Conservation (phyloP, 2,888 invertebrate genomes). For the Agrochola lychnidis region DNA sequence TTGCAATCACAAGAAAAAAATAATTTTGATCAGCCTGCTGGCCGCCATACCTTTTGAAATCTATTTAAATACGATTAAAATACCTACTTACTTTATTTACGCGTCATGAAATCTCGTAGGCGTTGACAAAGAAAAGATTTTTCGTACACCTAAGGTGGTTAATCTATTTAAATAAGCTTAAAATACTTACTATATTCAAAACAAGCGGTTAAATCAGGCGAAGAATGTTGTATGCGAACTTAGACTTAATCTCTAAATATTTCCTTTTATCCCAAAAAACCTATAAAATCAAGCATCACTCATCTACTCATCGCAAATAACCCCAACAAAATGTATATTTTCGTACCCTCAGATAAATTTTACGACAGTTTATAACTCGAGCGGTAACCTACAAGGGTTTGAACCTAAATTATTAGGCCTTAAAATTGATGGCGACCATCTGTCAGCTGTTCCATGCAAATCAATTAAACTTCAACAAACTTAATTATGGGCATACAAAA, state of each 20-base stretch:
- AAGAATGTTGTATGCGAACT: not conserved
- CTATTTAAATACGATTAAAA: not conserved
- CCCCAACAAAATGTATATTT: constrained; percentile 39
- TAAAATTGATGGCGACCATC: constrained; percentile 63
- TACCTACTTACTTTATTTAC: not conserved
- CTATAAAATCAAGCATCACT: constrained; percentile 30
- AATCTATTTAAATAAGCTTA: too few species aligned
- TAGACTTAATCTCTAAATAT: too few species aligned
- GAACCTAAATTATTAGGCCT: constrained; percentile 64
- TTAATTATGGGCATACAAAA: constrained; percentile 73
- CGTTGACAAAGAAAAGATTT: not conserved
- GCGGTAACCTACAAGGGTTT: constrained; percentile 52
- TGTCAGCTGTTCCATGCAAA: constrained; percentile 68
- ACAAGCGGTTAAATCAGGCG: not conserved
- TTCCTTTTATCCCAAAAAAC: too few species aligned
- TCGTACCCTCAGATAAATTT: constrained; percentile 51
- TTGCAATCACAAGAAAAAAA: not conserved
- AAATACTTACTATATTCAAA: too few species aligned
- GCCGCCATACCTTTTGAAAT: not conserved
- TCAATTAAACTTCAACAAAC: constrained; percentile 73
- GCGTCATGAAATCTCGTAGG: not conserved
- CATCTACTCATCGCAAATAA: constrained; percentile 22
- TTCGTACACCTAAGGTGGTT: too few species aligned
- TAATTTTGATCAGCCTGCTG: not conserved
- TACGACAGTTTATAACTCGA: constrained; percentile 57